These are phyloP conservation scores for Agriopis aurantiaria DNA, from an alignment of 2,888 invertebrate genomes.

Conservation along the genomic window DNA sequence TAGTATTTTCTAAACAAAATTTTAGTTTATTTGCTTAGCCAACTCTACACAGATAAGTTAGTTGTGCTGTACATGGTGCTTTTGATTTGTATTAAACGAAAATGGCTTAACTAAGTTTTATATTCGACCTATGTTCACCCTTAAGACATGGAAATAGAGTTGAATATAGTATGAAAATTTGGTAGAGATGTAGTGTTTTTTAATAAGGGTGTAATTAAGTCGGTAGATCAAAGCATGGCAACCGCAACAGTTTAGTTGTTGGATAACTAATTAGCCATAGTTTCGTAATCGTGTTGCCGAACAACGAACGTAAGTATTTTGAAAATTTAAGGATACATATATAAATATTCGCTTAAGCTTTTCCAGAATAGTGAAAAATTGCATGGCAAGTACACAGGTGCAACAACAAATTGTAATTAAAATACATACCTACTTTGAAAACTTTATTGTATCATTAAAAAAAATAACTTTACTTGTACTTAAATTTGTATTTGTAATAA, in stretches of 20 bases:
- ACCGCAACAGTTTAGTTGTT: constrained; percentile 36
- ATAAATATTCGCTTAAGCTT: too few species aligned
- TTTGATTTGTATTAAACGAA: not conserved
- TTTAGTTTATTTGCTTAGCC: not conserved
- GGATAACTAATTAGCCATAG: constrained; percentile 38
- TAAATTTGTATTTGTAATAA: too few species aligned
- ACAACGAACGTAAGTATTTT: not conserved
- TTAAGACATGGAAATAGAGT: constrained; percentile 2
- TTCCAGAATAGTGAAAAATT: too few species aligned
- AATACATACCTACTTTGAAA: too few species aligned
- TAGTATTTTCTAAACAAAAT: not conserved
- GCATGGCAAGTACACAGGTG: too few species aligned
- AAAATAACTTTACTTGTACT: too few species aligned
- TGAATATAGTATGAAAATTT: not conserved
- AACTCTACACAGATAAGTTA: too few species aligned
- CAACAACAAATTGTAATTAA: too few species aligned
- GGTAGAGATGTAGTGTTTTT: too few species aligned
- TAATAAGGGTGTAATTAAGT: constrained; percentile 36
- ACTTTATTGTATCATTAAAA: too few species aligned
- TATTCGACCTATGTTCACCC: constrained; percentile 3
- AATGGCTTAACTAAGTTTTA: constrained; percentile 14
- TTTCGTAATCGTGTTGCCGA: constrained; percentile 37
- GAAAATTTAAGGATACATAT: not conserved
- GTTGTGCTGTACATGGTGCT: not conserved
- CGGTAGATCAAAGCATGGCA: constrained; percentile 42